A percentile compares a stretch with the other conserved stretches of the same genome.
These are phyloP conservation scores for Merodon equestris DNA, from an alignment of 2,888 invertebrate genomes.

Conservation along the genomic window DNA sequence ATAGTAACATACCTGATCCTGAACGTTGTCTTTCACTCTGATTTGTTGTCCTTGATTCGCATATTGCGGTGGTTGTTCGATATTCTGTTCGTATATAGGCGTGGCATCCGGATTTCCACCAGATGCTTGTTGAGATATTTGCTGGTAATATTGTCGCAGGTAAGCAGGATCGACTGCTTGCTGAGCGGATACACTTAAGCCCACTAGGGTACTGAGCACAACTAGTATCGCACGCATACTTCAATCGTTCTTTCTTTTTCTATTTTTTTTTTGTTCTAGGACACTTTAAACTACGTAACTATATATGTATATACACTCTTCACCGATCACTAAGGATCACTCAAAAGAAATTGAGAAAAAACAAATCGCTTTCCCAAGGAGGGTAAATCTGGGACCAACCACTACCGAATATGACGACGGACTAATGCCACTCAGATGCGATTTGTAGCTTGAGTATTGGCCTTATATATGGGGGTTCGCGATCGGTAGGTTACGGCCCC, in stretches of 20 bases:
- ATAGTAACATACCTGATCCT: slow-evolving; percentile 73
- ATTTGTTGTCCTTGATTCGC: slow-evolving; percentile 80
- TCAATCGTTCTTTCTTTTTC: slow-evolving; percentile 3
- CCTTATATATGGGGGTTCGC: slow-evolving; percentile 70
- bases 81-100: slow-evolving; percentile 79
- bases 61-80: slow-evolving; percentile 79
- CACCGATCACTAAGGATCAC: slow-evolving; percentile 16
- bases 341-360: slow-evolving; percentile 13
- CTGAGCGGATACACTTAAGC: slow-evolving; percentile 70
- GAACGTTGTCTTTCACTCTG: slow-evolving; percentile 78
- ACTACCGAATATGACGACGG: slow-evolving; percentile 59
- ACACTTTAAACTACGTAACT: slow-evolving; percentile 19
- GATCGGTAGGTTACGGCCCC: slow-evolving; percentile 49
- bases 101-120: slow-evolving; percentile 78
- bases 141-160: slow-evolving; percentile 77
- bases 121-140: slow-evolving; percentile 77
- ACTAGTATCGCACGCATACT: slow-evolving; percentile 70
- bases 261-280: slow-evolving; percentile 22
- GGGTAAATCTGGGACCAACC: slow-evolving; percentile 39
- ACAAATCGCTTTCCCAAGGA: slow-evolving; percentile 5
- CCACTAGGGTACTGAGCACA: slow-evolving; percentile 74
- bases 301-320: neutral
- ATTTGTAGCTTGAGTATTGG: slow-evolving; percentile 67
- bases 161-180: slow-evolving; percentile 78
- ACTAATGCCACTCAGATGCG: slow-evolving; percentile 69